Evolutionary conservation across 1,140 invertebrate genomes (phyloP), one percentile per base, ranked within the genome.

Genomic region (Cydia strobilella): DNA sequence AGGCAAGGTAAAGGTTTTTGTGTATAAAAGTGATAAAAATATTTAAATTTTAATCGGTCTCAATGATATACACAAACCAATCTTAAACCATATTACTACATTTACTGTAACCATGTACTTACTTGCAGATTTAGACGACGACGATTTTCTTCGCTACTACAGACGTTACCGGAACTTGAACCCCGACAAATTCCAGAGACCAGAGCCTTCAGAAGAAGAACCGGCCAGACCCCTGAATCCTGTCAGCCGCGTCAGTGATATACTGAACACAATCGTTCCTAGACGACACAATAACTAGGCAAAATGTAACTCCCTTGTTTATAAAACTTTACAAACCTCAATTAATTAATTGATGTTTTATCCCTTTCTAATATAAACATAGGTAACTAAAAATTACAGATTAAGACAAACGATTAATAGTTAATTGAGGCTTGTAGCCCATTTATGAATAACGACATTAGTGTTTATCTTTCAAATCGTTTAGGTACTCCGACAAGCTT

Each of bases 81-180:
- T n/a, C 42, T 15, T 12, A 45, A n/a, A 51, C 48, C 48, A n/a
- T 51, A 51, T 51, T 0, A n/a, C 15, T 59, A 59, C 18, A 59
- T 20, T 20, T 20, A 59, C 18, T 59, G 15, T 15, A 59, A 9
- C 48, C 48, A n/a, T 10, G 51, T 20, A 20, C 20, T 59, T 59
- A 10, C 10, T 74, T 39, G 23, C 39, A 71, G 75, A 63, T 74
- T 45, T 72, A 13, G 73, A 72, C 12, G 76, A 77, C 3, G 74
- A 72, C 2, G 74, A 72, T 1, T 82, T 82, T 42, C 54, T 82
- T 2, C 76, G 76, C 10, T 82, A 80, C 59, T 79, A 82, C 66
- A 73, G 62, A 23, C 51, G 72, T 15, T 80, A 80, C 35, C 51
- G 77, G 20, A 13, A 12, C 12, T 5, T 20, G 15, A 78, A 80